Evolutionary conservation across 2,888 invertebrate genomes (phyloP).

Genomic region (Mycogona germanica): DNA sequence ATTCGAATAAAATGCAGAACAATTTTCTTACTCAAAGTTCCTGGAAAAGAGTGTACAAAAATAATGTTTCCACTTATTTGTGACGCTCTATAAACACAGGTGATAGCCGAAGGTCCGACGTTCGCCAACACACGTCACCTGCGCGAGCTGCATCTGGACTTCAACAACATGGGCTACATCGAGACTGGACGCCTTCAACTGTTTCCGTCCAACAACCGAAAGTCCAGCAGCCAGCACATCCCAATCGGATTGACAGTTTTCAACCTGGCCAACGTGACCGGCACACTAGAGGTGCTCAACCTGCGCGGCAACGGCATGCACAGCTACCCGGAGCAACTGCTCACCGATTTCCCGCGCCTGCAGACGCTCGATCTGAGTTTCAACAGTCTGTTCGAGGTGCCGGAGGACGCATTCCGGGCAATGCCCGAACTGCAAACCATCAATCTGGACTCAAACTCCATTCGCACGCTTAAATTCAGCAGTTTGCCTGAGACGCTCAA

Average conservation of each 20-base stretch:
- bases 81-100: no score
- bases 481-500: conserved; percentile 18
- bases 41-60: background rate
- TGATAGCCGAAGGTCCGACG: conserved; percentile 16
- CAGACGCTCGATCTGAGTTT: conserved; percentile 19
- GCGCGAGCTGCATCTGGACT: conserved; percentile 20
- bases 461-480: conserved; percentile 17
- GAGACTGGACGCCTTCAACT: conserved; percentile 11
- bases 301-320: conserved; percentile 21
- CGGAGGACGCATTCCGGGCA: conserved; percentile 19
- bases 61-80: background rate
- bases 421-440: conserved; percentile 22
- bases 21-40: background rate
- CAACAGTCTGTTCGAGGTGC: conserved; percentile 22
- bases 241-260: conserved; percentile 20
- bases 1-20: no score
- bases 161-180: conserved; percentile 19
- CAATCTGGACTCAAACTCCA: conserved; percentile 21
- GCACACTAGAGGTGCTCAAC: conserved; percentile 19
- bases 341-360: conserved; percentile 18
- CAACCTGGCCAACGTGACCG: conserved; percentile 17
- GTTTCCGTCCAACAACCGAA: background rate
- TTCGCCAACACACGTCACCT: conserved; percentile 18
- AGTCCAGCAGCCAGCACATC: conserved; percentile 2
- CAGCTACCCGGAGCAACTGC: conserved; percentile 21